A percentile compares a stretch with the other conserved stretches of the same genome.
Conservation (phyloP, 1,140 invertebrate genomes). For the Apis florea region DNA sequence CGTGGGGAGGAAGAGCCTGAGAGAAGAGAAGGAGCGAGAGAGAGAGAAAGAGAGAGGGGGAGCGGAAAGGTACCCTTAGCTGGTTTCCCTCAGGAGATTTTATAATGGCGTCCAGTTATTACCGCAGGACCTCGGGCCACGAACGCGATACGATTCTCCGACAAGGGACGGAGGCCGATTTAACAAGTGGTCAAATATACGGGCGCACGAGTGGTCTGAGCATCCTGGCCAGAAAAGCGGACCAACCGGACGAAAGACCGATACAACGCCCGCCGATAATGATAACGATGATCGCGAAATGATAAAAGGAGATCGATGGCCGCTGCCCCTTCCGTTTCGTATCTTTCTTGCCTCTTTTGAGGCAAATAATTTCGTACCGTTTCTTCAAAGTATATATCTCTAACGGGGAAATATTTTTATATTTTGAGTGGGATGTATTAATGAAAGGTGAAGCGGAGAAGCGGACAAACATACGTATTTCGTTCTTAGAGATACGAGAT, state of each 20-base stretch:
- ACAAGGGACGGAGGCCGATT: slow-evolving; percentile 74
- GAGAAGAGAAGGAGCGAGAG: slow-evolving; percentile 49
- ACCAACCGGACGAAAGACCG: slow-evolving; percentile 27
- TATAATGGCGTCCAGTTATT: slow-evolving; percentile 81
- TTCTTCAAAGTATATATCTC: background rate
- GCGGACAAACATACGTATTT: no score
- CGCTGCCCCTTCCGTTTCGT: background rate
- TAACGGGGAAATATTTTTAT: no score
- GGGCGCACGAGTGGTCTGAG: slow-evolving; percentile 52
- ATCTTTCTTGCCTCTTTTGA: background rate
- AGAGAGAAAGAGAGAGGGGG: background rate
- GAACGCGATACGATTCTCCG: slow-evolving; percentile 78
- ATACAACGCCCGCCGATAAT: slow-evolving; percentile 48
- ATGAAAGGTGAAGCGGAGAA: no score
- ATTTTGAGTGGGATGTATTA: no score
- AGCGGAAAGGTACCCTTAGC: slow-evolving; percentile 73
- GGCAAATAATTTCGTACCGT: background rate
- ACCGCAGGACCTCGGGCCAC: slow-evolving; percentile 77
- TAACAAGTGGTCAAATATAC: slow-evolving; percentile 72
- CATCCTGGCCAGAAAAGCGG: slow-evolving; percentile 35
- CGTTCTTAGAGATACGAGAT: no score
- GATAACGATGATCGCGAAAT: slow-evolving; percentile 51
- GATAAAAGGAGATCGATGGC: slow-evolving; percentile 27
- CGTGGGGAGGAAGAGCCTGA: slow-evolving; percentile 56
- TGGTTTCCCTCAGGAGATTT: slow-evolving; percentile 79